phyloP scores from a whole-genome alignment of 2,797 vertebrate genomes.

The Falco berigora region DNA sequence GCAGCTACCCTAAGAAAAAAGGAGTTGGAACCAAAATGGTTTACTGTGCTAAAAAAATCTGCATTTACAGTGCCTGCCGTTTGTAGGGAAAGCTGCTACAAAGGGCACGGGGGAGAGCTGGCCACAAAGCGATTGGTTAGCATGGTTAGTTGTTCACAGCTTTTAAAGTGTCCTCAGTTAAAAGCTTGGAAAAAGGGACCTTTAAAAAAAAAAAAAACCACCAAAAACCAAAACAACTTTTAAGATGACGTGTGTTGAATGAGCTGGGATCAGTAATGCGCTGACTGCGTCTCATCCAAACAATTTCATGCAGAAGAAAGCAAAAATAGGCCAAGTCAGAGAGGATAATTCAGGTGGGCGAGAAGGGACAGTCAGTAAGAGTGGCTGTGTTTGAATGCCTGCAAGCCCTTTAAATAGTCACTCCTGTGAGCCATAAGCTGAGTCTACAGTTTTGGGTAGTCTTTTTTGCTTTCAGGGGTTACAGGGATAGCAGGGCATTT shows the following conservation, averaged over 20 bases:
- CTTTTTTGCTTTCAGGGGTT: neutral
- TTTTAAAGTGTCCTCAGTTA: neutral
- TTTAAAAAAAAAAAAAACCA: neutral
- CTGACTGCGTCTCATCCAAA: neutral
- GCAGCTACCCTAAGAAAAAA: neutral
- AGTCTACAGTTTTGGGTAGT: neutral
- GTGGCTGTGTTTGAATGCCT: neutral
- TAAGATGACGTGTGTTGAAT: slow-evolving; percentile 6
- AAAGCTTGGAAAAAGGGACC: neutral
- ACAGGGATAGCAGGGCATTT: neutral
- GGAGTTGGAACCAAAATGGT: neutral
- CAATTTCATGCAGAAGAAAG: slow-evolving; percentile 39
- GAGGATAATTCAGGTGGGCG: slow-evolving; percentile 10
- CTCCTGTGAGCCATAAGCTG: neutral
- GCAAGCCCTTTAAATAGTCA: neutral
- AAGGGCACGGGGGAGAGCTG: neutral
- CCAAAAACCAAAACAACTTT: neutral
- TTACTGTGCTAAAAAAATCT: neutral
- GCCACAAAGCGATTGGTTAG: neutral
- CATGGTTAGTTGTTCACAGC: accelerated
- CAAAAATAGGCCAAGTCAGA: slow-evolving; percentile 57
- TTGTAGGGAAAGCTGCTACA: accelerated
- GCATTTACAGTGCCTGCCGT: accelerated
- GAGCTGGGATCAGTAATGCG: neutral
- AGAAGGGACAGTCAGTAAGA: neutral